These are phyloP conservation scores for Nasalis larvatus DNA, from an alignment of 2,113 vertebrate species.

Conservation along the genomic window DNA sequence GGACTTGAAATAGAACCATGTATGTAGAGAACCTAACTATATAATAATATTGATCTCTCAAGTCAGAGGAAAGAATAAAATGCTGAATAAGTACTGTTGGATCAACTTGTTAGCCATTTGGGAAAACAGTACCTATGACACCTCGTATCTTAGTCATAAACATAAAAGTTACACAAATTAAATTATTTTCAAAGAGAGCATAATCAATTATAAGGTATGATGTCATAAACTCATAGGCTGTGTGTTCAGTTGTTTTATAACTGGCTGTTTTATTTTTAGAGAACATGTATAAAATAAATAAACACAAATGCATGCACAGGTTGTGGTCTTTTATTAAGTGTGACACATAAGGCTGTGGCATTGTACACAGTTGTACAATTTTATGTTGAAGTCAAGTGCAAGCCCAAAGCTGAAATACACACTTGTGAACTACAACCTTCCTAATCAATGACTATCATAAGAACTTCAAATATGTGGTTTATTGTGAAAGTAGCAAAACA, in stretches of 20 bases:
- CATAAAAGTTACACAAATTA: not conserved
- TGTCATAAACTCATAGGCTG: not conserved
- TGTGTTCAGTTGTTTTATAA: not conserved
- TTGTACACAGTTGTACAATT: not conserved
- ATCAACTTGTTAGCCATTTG: not conserved
- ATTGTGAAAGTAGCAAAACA: not conserved
- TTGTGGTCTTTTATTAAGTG: not conserved
- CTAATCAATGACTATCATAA: not conserved
- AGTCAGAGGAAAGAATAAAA: not conserved
- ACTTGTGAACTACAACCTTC: not conserved
- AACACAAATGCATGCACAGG: accelerated
- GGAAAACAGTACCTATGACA: not conserved
- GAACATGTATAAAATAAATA: not conserved
- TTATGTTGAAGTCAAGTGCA: not conserved
- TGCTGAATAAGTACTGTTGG: not conserved
- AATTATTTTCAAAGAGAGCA: not conserved
- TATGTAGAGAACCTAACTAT: not conserved
- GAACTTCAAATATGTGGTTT: not conserved
- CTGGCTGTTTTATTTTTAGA: not conserved
- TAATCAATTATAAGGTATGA: not conserved
- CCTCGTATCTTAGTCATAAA: not conserved
- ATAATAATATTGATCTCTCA: not conserved
- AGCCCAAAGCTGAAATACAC: not conserved
- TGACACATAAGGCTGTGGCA: not conserved
- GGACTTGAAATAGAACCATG: not conserved